Conservation (phyloP, 2,888 invertebrate species). For the Zelleria hepariella region DNA sequence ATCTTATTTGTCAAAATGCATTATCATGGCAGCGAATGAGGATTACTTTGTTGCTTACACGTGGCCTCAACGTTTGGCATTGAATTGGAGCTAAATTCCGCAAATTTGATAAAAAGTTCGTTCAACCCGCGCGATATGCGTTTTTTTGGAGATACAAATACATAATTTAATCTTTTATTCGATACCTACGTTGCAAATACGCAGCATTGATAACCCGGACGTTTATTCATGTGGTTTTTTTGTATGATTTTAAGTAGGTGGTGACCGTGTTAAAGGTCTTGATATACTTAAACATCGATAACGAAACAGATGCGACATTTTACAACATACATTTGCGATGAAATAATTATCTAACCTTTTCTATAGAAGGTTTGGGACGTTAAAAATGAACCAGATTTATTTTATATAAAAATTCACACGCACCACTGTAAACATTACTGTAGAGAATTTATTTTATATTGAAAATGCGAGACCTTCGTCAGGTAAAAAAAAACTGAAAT, state of each 20-base stretch:
- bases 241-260: not conserved
- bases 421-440: too few relatives aligned
- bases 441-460: too few relatives aligned
- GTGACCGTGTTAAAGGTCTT: not conserved
- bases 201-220: slow-evolving; percentile 1
- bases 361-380: too few relatives aligned
- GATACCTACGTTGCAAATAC: slow-evolving; percentile 3
- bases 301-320: not conserved
- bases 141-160: not conserved
- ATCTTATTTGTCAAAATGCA: not conserved
- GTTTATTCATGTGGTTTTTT: not conserved
- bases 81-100: slow-evolving; percentile 43
- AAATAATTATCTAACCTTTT: too few relatives aligned
- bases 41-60: not conserved
- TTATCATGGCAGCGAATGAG: not conserved
- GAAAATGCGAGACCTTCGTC: too few relatives aligned
- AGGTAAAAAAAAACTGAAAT: too few relatives aligned
- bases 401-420: too few relatives aligned
- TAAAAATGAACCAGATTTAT: too few relatives aligned
- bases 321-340: not conserved
- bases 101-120: slow-evolving; percentile 55
- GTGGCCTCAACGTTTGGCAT: slow-evolving; percentile 14
- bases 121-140: slow-evolving; percentile 41
- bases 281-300: not conserved
- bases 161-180: not conserved